phyloP scores from a whole-genome alignment of 2,888 invertebrate genomes.

The Dugesia japonica region DNA sequence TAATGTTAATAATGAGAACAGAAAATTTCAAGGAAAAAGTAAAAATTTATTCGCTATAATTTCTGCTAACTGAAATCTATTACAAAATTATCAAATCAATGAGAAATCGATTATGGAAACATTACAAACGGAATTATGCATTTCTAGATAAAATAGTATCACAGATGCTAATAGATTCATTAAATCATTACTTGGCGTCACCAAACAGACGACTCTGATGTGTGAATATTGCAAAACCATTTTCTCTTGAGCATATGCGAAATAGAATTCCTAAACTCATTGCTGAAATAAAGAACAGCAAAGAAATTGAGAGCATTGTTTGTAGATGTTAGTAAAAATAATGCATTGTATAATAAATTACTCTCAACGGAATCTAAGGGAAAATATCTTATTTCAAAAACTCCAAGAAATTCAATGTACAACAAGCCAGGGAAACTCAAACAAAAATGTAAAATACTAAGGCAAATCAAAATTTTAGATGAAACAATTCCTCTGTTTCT shows the following conservation, averaged over 20 bases:
- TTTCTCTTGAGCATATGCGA: neutral
- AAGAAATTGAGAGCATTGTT: slow-evolving; percentile 23
- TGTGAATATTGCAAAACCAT: neutral
- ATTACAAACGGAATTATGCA: no score
- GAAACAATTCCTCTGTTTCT: neutral
- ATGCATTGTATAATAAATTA: slow-evolving; percentile 1
- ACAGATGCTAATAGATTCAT: no score
- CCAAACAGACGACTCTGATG: neutral
- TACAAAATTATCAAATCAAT: no score
- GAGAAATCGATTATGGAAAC: no score
- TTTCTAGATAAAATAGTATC: no score
- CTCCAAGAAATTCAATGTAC: slow-evolving; percentile 22
- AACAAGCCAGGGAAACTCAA: slow-evolving; percentile 20
- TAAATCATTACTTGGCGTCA: neutral
- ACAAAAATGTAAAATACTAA: slow-evolving; percentile 1
- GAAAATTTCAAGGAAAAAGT: no score
- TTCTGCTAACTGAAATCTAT: no score
- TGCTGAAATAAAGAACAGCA: neutral
- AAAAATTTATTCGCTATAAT: no score
- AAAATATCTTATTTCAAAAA: neutral
- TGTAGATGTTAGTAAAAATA: neutral
- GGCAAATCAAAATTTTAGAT: slow-evolving; percentile 22
- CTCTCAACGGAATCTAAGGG: neutral
- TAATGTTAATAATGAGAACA: no score
- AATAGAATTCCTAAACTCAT: neutral